phyloP scores from a whole-genome alignment of 1,140 invertebrate genomes.

The Psilanteris sp. region DNA sequence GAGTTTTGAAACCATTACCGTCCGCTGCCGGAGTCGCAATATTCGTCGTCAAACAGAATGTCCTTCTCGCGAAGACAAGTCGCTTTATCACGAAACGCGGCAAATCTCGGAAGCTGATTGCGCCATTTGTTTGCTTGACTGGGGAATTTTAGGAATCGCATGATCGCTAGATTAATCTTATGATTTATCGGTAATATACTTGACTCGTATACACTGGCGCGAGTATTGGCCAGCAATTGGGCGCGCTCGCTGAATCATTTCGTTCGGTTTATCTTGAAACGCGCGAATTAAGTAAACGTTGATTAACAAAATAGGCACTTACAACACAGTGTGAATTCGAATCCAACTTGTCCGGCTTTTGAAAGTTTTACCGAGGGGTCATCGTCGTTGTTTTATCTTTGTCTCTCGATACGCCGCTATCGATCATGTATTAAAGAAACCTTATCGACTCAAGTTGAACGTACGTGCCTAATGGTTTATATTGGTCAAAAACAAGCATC shows the following conservation, averaged over 20 bases:
- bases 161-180: background rate
- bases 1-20: conserved; percentile 50
- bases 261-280: no score
- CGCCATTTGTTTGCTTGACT: conserved; percentile 14
- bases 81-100: conserved; percentile 16
- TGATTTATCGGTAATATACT: no score
- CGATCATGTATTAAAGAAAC: conserved; percentile 73
- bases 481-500: no score
- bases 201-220: no score
- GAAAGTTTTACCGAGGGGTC: no score
- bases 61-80: conserved; percentile 12
- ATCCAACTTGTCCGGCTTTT: conserved; percentile 34
- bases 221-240: no score
- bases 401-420: conserved; percentile 61
- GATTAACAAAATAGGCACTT: conserved; percentile 9
- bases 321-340: conserved; percentile 15
- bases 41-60: conserved; percentile 40
- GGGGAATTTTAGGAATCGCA: conserved; percentile 3
- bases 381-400: conserved; percentile 9
- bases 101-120: conserved; percentile 21
- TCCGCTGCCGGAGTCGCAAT: conserved; percentile 28
- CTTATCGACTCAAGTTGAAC: conserved; percentile 59
- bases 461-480: conserved; percentile 29
- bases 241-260: no score
- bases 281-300: conserved; percentile 3